Base-by-base conservation (phyloP, 2,888 invertebrate genomes). In the Smittia aterrima region DNA sequence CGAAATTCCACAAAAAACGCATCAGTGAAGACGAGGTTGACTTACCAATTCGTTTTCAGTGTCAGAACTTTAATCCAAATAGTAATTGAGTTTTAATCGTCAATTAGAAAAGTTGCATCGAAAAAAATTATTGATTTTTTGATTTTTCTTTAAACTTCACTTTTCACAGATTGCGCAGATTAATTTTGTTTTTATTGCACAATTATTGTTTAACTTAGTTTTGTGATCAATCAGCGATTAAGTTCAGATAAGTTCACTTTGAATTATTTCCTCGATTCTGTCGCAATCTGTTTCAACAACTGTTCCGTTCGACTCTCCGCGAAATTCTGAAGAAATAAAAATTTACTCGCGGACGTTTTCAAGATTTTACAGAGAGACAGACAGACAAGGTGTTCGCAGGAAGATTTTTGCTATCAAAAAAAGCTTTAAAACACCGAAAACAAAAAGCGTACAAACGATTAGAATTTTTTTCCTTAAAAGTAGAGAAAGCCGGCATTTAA, bases 391-490 rank as follows among this genome's bases (percentile, higher is more conserved):
- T 38, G 6, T 38, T 4, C 38, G 38, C 38, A 38, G 11, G 38
- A 38, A 11, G 11, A 11, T 38, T 38, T 11, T 4, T 11, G 38
- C 11, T 11, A 38, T 38, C 11, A 11, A 7, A 38, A 38, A 38
- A 38, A 32, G 4, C 3, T 32, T 16, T 6, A 16, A 47, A 47
- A 47, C 47, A 47, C 47, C 47, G 47, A 47, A 47, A 47, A 47
- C 13, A 47, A 58, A 58, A 58, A 64, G 22, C n/a, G 18, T 6
- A 58, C 27, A 64, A 64, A 64, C 64, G 64, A 64, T 64, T 64
- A 27, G 3, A 27, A 27, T 25, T 9, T 58, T 58, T 58, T 58
- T 7, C 11, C 16, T 3, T 1, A 64, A 64, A 27, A 27, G 13
- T 22, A 22, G n/a, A 6, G 27, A 64, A 64, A 64, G 4, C 13